phyloP scores from a whole-genome alignment of 2,797 vertebrate species.

The Chloroceryle inda region DNA sequence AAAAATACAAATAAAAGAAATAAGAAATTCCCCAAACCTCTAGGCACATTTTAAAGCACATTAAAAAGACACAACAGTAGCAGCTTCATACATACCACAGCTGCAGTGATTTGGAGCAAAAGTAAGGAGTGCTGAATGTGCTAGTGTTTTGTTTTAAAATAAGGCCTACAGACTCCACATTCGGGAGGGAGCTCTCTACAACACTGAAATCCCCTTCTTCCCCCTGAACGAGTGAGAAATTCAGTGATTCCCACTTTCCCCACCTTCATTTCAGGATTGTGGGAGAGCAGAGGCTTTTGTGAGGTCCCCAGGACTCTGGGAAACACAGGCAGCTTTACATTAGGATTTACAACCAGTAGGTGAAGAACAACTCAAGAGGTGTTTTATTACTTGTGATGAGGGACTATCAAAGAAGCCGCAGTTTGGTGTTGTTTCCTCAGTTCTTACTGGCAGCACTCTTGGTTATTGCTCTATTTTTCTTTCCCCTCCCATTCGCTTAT shows the following conservation, averaged over 20 bases:
- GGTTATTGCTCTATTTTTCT: slow-evolving; percentile 22
- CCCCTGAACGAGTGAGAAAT: neutral
- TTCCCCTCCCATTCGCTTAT: neutral
- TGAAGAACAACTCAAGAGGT: slow-evolving; percentile 43
- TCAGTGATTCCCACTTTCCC: neutral
- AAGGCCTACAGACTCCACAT: neutral
- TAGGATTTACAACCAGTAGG: slow-evolving; percentile 63
- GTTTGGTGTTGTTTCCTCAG: slow-evolving; percentile 15
- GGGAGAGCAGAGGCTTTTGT: neutral
- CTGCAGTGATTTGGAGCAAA: slow-evolving; percentile 47
- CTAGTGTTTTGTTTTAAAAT: slow-evolving; percentile 63
- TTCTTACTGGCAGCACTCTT: neutral
- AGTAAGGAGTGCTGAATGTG: slow-evolving; percentile 7
- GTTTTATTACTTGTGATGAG: slow-evolving; percentile 47
- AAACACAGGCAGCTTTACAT: slow-evolving; percentile 51
- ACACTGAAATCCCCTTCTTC: neutral
- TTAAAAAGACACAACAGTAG: slow-evolving; percentile 24
- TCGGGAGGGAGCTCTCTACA: neutral
- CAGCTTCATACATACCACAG: slow-evolving; percentile 60
- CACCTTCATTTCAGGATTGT: neutral
- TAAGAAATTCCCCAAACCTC: slow-evolving; percentile 63
- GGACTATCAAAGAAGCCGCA: slow-evolving; percentile 58
- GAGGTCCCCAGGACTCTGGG: neutral
- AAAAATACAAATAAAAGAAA: slow-evolving; percentile 70
- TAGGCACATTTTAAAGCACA: slow-evolving; percentile 30